Conservation (phyloP, 2,888 invertebrate species). For the Apamea anceps region DNA sequence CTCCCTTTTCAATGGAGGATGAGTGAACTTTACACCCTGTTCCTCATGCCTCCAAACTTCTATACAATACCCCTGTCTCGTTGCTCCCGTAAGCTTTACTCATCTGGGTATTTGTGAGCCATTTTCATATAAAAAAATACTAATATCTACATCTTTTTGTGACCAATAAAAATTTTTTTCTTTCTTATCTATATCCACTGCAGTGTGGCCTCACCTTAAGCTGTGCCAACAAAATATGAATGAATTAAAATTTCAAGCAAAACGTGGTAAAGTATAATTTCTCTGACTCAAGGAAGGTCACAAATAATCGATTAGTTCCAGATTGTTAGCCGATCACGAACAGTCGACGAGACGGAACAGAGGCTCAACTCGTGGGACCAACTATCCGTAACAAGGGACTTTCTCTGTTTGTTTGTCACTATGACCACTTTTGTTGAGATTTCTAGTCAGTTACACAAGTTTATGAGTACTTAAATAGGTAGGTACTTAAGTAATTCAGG, state of each 20-base stretch:
- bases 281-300: neutral
- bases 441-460: constrained; percentile 14
- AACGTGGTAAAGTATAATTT: neutral
- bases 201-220: constrained; percentile 1
- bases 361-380: constrained; percentile 1
- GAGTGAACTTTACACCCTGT: no score
- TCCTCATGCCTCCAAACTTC: no score
- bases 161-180: neutral
- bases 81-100: neutral
- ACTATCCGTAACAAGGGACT: constrained; percentile 35
- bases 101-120: neutral
- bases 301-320: constrained; percentile 41
- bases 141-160: neutral
- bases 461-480: neutral
- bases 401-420: constrained; percentile 39
- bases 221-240: neutral
- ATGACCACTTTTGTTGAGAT: neutral
- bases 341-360: neutral
- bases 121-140: neutral
- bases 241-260: neutral
- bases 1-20: no score
- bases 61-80: neutral
- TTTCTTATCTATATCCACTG: neutral
- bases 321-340: constrained; percentile 40
- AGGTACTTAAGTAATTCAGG: neutral